Evolutionary conservation across 1,140 invertebrate species (phyloP).

Genomic region (Rhopalosiphum padi): DNA sequence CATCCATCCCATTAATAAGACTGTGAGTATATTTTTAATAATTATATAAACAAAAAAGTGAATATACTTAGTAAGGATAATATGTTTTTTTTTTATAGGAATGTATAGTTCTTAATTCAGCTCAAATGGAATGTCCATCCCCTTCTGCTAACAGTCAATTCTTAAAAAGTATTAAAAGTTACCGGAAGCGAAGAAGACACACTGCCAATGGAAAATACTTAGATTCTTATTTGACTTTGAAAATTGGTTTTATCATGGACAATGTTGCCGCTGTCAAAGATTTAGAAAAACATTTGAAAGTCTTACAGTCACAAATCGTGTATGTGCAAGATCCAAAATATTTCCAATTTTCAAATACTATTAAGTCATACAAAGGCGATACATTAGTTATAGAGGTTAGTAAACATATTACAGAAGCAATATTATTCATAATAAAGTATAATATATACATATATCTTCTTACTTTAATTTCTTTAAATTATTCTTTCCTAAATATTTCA

Average conservation of each 20-base stretch:
- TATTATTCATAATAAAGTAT: background rate
- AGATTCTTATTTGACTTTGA: constrained; percentile 63
- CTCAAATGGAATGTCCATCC: constrained; percentile 94
- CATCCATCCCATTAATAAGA: constrained; percentile 75
- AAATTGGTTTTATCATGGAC: constrained; percentile 94
- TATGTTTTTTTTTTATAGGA: constrained; percentile 62
- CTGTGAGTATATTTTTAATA: constrained; percentile 65
- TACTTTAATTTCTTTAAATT: background rate
- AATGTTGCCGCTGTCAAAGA: constrained; percentile 88
- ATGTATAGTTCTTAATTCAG: constrained; percentile 85
- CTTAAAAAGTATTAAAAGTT: constrained; percentile 59
- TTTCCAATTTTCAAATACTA: constrained; percentile 81
- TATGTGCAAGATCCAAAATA: constrained; percentile 94
- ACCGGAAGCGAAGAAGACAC: constrained; percentile 61
- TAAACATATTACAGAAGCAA: background rate
- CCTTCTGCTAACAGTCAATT: constrained; percentile 77
- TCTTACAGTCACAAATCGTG: constrained; percentile 77
- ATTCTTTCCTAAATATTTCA: background rate
- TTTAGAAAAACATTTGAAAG: constrained; percentile 85
- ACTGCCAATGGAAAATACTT: constrained; percentile 21
- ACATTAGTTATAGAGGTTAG: constrained; percentile 88
- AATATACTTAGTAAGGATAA: background rate
- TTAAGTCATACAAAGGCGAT: constrained; percentile 93
- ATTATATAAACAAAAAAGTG: background rate
- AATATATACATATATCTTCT: background rate